These are phyloP conservation scores for Cryptus armator DNA, from an alignment of 2,888 invertebrate species.

Conservation along the genomic window DNA sequence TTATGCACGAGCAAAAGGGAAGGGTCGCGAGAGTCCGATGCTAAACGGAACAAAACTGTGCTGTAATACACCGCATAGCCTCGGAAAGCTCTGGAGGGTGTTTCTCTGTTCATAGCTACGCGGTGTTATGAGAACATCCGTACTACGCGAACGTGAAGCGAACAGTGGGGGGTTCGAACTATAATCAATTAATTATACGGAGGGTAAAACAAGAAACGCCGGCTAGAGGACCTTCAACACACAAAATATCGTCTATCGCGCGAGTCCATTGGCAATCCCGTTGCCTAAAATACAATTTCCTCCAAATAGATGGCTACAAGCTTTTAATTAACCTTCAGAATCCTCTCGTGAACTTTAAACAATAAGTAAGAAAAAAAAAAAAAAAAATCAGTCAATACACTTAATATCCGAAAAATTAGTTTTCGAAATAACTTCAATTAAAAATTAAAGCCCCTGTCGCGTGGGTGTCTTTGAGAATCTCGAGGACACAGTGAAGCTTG, in stretches of 20 bases:
- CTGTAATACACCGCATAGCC: conserved; percentile 24
- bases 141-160: conserved; percentile 37
- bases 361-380: background rate
- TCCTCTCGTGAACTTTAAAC: background rate
- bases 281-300: conserved; percentile 17
- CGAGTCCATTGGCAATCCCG: background rate
- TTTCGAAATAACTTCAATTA: conserved; percentile 56
- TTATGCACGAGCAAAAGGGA: conserved; percentile 72
- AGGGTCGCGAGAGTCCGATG: conserved; percentile 60
- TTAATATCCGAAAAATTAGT: conserved; percentile 36
- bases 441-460: conserved; percentile 54
- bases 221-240: background rate
- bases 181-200: conserved; percentile 80
- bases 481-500: conserved; percentile 32
- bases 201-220: conserved; percentile 77
- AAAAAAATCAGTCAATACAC: conserved; percentile 15
- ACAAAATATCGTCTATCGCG: conserved; percentile 73
- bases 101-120: conserved; percentile 48
- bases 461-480: conserved; percentile 14
- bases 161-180: conserved; percentile 74
- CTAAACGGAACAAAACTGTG: conserved; percentile 66
- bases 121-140: conserved; percentile 37
- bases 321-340: conserved; percentile 1
- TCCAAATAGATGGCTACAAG: background rate
- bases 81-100: conserved; percentile 42